Evolutionary conservation across 2,797 vertebrate species (phyloP).

Genomic region (Numenius phaeopus): DNA sequence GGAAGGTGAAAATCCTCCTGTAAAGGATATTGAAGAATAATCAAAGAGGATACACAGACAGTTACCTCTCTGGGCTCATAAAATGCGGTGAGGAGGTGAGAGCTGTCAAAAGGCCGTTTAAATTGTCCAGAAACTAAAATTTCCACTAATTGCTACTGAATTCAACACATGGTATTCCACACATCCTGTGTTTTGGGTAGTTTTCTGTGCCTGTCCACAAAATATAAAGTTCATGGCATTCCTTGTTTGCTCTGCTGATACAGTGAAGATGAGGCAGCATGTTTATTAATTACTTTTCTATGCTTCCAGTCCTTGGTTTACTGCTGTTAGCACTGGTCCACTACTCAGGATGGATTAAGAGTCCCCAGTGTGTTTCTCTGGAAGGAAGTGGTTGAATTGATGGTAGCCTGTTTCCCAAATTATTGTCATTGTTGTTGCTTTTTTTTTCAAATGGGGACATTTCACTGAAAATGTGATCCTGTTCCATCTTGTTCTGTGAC

Average conservation of each 20-base stretch:
- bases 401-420: background rate
- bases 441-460: background rate
- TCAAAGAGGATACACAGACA: background rate
- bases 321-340: background rate
- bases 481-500: background rate
- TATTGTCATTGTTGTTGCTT: background rate
- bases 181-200: background rate
- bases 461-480: background rate
- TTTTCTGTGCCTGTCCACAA: background rate
- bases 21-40: background rate
- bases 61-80: background rate
- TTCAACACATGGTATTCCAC: background rate
- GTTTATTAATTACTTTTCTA: background rate
- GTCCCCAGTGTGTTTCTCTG: background rate
- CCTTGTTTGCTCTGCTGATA: background rate
- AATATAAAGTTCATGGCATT: background rate
- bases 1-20: background rate
- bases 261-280: background rate
- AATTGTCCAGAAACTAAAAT: background rate
- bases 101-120: background rate
- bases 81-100: background rate
- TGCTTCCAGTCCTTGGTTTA: background rate
- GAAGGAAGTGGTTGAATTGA: background rate
- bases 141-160: background rate
- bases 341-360: background rate